phyloP scores from a whole-genome alignment of 2,113 vertebrate species.

The Petromus typicus region DNA sequence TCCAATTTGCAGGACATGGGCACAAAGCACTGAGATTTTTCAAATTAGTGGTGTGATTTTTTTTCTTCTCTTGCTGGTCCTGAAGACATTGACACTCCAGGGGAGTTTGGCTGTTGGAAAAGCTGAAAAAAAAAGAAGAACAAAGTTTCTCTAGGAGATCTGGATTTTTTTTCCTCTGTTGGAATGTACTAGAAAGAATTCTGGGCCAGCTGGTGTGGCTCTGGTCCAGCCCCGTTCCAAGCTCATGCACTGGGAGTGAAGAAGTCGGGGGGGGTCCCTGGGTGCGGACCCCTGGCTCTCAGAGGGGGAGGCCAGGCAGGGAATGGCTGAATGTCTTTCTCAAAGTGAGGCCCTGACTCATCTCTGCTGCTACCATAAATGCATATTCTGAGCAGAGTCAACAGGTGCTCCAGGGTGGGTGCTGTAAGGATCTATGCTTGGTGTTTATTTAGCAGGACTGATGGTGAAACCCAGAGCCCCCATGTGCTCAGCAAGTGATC shows the following conservation, averaged over 20 bases:
- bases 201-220: background rate
- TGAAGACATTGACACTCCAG: conserved; percentile 70
- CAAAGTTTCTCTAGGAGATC: conserved; percentile 46
- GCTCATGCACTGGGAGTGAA: background rate
- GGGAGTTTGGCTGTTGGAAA: conserved; percentile 67
- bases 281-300: background rate
- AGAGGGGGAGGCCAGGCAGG: background rate
- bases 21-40: conserved; percentile 67
- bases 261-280: background rate
- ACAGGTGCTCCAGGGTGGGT: background rate
- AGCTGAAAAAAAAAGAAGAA: conserved; percentile 36
- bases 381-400: background rate
- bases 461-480: background rate
- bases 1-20: conserved; percentile 71
- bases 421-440: background rate
- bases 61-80: conserved; percentile 59
- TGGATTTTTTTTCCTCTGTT: background rate
- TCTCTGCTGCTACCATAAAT: background rate
- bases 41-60: conserved; percentile 71
- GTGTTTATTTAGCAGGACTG: background rate
- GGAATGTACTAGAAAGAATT: conserved; percentile 57
- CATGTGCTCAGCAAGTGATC: background rate
- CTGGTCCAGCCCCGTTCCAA: background rate
- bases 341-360: background rate
- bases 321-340: background rate